Percentiles rank a stretch among this genome's conserved stretches.
These are phyloP conservation scores for Alosa sapidissima DNA, from an alignment of 2,797 vertebrate genomes.

Conservation along the genomic window DNA sequence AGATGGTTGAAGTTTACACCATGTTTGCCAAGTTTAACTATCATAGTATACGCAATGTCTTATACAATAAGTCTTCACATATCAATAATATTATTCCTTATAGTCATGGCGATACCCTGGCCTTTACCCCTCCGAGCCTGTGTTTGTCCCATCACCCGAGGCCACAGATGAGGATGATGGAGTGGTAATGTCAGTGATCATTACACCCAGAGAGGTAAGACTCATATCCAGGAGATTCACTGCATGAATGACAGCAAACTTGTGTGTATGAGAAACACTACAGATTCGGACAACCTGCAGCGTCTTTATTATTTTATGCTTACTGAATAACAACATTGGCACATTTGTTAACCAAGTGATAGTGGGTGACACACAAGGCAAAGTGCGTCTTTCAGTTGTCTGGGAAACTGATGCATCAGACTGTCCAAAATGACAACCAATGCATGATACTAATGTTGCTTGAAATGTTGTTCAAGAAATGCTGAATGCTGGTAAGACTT, in stretches of 20 bases:
- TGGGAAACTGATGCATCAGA: too few relatives aligned
- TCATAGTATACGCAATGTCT: neutral
- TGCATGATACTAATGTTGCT: neutral
- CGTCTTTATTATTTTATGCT: too few relatives aligned
- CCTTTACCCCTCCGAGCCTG: slow-evolving; percentile 89
- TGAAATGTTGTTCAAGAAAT: neutral
- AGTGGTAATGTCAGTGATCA: slow-evolving; percentile 87
- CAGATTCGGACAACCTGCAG: neutral
- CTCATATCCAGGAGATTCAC: neutral
- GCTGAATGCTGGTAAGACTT: too few relatives aligned
- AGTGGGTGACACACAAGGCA: too few relatives aligned
- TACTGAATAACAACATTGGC: too few relatives aligned
- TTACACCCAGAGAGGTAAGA: slow-evolving; percentile 83
- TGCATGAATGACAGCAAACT: neutral
- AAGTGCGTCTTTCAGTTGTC: too few relatives aligned
- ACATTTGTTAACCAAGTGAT: too few relatives aligned
- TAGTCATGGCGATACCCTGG: slow-evolving; percentile 88
- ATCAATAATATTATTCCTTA: neutral
- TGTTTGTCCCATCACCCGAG: slow-evolving; percentile 86
- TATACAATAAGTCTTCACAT: neutral
- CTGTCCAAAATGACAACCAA: neutral
- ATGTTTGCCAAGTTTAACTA: neutral
- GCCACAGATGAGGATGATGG: slow-evolving; percentile 85
- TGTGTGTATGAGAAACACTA: slow-evolving; percentile 24
- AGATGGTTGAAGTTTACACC: neutral